Evolutionary conservation across 2,888 invertebrate genomes (phyloP), one percentile per base, ranked within the genome.

Genomic region (Sinodicranocentrus sp.): DNA sequence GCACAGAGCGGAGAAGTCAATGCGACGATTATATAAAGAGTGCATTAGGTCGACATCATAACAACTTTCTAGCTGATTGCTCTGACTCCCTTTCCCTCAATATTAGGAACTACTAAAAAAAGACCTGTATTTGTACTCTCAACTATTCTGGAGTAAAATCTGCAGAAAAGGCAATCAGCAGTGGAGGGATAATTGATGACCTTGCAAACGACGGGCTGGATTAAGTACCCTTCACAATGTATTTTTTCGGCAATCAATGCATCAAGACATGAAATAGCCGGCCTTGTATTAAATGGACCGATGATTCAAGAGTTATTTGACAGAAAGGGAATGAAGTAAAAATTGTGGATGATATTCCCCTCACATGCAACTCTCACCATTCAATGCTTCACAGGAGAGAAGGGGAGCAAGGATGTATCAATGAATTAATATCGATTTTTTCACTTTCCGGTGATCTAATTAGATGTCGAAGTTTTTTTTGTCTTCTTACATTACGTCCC

Each of bases 391-490:
- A 17, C n/a, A 19, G 19, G 52, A 57, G 3, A 10, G 17, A 54
- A 54, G 8, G n/a, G 21, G 25, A 57, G n/a, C n/a, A n/a, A n/a
- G n/a, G 57, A 33, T 28, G 1, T 61, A 17, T 6, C 2, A n/a
- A 6, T 1, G 13, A 33, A 33, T 33, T n/a, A 28, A 23, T 61
- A 61, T 33, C 28, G 61, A 61, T 61, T 39, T 52, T 67, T 54
- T 21, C 43, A 54, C 39, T 76, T 75, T 76, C 76, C 76, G 76
- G 54, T 15, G 17, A 67, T 67, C 54, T 67, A 76, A 67, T 76
- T 76, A 57, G 61, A 52, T 33, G 65, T 15, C 52, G 44, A 76
- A 65, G 23, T 63, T 25, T 52, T 63, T 75, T 6, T 43, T 17
- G 33, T 39, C 65, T 52, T 19, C 15, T 52, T 25, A 52, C 21